Evolutionary conservation across 1,140 invertebrate species (phyloP), one percentile per base, ranked within the genome.

Genomic region (Atopsyche davidsoni): DNA sequence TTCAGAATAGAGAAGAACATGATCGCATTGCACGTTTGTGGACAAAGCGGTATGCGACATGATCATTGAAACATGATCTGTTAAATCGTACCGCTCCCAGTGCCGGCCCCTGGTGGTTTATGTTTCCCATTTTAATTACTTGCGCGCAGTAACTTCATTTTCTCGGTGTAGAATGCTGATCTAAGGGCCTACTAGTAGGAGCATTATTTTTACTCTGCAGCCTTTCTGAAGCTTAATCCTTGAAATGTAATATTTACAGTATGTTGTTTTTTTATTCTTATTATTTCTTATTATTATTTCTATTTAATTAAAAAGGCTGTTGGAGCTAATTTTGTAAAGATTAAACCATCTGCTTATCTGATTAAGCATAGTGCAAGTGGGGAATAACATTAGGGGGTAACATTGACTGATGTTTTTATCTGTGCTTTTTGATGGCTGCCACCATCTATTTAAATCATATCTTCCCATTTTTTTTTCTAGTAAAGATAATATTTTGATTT

Each of bases 21-120:
- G 96, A 99, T 76, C 85, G 92, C 66, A 95, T 95, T 69, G 96
- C 96, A 55, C 83, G 94, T 66, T 82, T 96, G 57, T 99, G 96
- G 96, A 98, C 95, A 60, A 97, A 97, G 72, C 82, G 94, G 62
- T 99, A 95, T 70, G 92, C 93, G 47, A 93, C 91, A 79, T 94
- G 88, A 91, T 79, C 64, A n/a, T n/a, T n/a, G n/a, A n/a, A n/a
- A n/a, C n/a, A n/a, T n/a, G n/a, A n/a, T n/a, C n/a, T n/a, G n/a
- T n/a, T n/a, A n/a, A n/a, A n/a, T n/a, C 58, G 62, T 57, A 10
- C 40, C 21, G 18, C 45, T 47, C 31, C 51, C 51, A 24, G 22
- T 25, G 40, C 38, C 23, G 28, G 50, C 50, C 43, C 50, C 40
- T 46, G 13, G 31, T 24, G 18, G 36, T 39, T 24, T 24, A 24